Conservation (phyloP, 2,797 vertebrate species). For the Saxicola maurus region DNA sequence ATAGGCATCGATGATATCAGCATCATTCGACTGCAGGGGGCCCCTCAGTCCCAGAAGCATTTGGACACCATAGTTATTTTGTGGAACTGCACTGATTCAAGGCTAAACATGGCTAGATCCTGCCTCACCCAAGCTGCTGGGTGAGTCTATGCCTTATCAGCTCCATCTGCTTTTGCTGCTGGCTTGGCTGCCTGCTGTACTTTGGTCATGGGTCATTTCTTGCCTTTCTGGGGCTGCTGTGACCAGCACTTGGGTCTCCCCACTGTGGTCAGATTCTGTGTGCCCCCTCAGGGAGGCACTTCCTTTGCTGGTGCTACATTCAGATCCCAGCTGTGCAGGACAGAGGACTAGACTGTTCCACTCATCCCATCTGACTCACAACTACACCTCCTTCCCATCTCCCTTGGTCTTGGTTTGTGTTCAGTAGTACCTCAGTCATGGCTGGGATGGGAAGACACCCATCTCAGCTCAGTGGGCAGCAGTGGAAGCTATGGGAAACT, state of each 20-base stretch:
- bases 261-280: not conserved
- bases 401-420: accelerated
- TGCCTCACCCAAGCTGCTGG: not conserved
- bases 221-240: not conserved
- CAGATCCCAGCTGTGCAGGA: not conserved
- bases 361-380: not conserved
- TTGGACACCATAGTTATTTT: not conserved
- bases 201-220: not conserved
- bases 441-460: not conserved
- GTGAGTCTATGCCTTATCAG: not conserved
- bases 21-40: not conserved
- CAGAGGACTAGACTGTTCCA: not conserved
- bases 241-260: not conserved
- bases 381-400: not conserved
- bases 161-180: not conserved
- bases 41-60: not conserved
- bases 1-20: accelerated
- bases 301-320: not conserved
- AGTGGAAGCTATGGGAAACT: not conserved
- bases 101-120: not conserved
- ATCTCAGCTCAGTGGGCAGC: not conserved
- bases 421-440: accelerated
- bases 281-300: not conserved
- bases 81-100: not conserved
- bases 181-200: not conserved